A percentile compares a stretch with the other conserved stretches of the same genome.
phyloP scores from a whole-genome alignment of 2,113 vertebrate species.

The Dasyprocta punctata region DNA sequence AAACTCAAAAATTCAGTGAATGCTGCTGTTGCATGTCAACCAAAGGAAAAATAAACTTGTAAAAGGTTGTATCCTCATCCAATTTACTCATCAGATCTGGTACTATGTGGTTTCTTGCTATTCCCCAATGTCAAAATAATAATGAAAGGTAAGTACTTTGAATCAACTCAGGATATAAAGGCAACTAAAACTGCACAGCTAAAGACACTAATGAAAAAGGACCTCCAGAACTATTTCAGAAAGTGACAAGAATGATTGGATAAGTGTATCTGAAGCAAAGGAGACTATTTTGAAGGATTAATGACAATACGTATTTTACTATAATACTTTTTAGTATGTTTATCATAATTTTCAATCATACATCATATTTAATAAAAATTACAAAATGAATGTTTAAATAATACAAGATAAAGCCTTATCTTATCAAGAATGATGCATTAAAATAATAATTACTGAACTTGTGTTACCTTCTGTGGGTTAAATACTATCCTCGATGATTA shows the following conservation, averaged over 20 bases:
- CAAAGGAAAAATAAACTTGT: not conserved
- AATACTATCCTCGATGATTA: not conserved
- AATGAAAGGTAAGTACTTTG: not conserved
- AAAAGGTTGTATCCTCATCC: not conserved
- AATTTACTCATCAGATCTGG: not conserved
- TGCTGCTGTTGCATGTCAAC: not conserved
- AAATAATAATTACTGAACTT: not conserved
- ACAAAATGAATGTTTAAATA: not conserved
- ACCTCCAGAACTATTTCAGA: not conserved
- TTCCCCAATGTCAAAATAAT: not conserved
- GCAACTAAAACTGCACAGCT: not conserved
- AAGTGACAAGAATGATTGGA: not conserved
- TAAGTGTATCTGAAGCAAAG: not conserved
- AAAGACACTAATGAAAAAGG: not conserved
- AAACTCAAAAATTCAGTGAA: not conserved
- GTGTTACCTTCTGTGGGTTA: not conserved
- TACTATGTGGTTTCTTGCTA: not conserved
- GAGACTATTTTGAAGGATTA: not conserved
- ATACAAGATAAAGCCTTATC: not conserved
- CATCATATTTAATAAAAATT: not conserved
- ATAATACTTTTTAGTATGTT: not conserved
- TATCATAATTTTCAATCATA: not conserved
- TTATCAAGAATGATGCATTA: not conserved
- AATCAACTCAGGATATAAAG: not conserved
- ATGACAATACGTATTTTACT: not conserved